Evolutionary conservation across 2,113 vertebrate species (phyloP).

Genomic region (Motacilla tschutschensis): DNA sequence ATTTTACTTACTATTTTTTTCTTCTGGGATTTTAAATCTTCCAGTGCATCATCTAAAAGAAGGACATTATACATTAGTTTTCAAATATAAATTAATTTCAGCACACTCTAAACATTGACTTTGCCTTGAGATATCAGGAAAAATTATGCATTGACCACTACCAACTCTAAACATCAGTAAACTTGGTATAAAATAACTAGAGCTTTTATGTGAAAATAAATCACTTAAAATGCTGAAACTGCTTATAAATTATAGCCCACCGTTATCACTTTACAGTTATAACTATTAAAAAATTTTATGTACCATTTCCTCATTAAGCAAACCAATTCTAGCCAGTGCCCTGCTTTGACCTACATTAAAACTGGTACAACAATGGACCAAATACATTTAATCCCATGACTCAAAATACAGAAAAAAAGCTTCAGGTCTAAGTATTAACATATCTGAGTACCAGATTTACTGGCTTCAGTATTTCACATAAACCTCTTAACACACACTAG

Average conservation of each 20-base stretch:
- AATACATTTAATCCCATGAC: slow-evolving; percentile 11
- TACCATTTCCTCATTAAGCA: slow-evolving; percentile 35
- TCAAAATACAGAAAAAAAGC: neutral
- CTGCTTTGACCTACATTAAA: slow-evolving; percentile 44
- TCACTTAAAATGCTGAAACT: neutral
- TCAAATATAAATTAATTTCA: slow-evolving; percentile 13
- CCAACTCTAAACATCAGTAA: neutral
- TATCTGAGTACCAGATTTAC: slow-evolving; percentile 26
- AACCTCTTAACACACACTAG: neutral
- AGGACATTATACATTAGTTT: slow-evolving; percentile 40
- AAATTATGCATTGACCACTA: neutral
- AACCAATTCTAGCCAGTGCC: slow-evolving; percentile 13
- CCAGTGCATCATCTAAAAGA: slow-evolving; percentile 88
- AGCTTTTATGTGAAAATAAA: neutral
- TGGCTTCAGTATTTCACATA: neutral
- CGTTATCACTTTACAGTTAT: neutral
- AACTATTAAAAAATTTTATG: slow-evolving; percentile 38
- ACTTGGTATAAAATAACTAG: neutral
- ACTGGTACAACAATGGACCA: neutral
- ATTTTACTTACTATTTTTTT: slow-evolving; percentile 93
- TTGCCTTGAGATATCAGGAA: accelerated
- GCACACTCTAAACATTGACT: neutral
- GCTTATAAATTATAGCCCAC: neutral
- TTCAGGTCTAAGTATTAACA: slow-evolving; percentile 11
- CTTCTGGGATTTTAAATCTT: slow-evolving; percentile 91